Conservation (phyloP, 2,888 invertebrate species). For the Limenitis camilla region DNA sequence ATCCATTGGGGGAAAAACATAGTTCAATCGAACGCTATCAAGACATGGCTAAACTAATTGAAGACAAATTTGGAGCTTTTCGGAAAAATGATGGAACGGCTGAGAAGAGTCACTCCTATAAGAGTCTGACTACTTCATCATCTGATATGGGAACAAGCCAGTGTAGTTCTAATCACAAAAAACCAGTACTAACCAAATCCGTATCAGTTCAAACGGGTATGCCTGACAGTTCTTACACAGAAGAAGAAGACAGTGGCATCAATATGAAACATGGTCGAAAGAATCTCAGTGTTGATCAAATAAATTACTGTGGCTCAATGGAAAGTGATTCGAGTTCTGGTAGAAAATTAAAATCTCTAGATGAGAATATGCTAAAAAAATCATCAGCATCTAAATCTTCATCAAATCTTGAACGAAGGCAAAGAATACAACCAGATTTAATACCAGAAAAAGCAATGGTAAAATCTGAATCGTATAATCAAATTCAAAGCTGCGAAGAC, state of each 20-base stretch:
- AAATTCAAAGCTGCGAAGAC: conserved; percentile 71
- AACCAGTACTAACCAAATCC: conserved; percentile 66
- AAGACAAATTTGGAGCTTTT: conserved; percentile 77
- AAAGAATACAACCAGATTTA: conserved; percentile 69
- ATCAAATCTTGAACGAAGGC: conserved; percentile 64
- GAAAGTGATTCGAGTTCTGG: conserved; percentile 69
- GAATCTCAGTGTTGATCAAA: conserved; percentile 69
- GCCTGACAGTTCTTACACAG: conserved; percentile 56
- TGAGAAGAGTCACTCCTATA: conserved; percentile 69
- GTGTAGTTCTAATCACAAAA: conserved; percentile 66
- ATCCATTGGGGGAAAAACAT: conserved; percentile 77
- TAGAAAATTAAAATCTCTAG: conserved; percentile 63
- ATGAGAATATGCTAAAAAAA: conserved; percentile 69
- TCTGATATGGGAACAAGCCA: conserved; percentile 71
- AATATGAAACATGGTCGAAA: conserved; percentile 67
- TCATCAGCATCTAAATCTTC: conserved; percentile 63
- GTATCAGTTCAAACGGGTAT: conserved; percentile 71
- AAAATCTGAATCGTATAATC: conserved; percentile 68
- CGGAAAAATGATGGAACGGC: conserved; percentile 64
- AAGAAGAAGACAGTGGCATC: conserved; percentile 59
- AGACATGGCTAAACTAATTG: conserved; percentile 81
- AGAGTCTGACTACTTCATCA: conserved; percentile 69
- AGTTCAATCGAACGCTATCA: conserved; percentile 82
- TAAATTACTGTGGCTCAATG: conserved; percentile 70
- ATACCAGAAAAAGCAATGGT: conserved; percentile 69